phyloP scores from a whole-genome alignment of 2,113 vertebrate species.

The Progne subis region DNA sequence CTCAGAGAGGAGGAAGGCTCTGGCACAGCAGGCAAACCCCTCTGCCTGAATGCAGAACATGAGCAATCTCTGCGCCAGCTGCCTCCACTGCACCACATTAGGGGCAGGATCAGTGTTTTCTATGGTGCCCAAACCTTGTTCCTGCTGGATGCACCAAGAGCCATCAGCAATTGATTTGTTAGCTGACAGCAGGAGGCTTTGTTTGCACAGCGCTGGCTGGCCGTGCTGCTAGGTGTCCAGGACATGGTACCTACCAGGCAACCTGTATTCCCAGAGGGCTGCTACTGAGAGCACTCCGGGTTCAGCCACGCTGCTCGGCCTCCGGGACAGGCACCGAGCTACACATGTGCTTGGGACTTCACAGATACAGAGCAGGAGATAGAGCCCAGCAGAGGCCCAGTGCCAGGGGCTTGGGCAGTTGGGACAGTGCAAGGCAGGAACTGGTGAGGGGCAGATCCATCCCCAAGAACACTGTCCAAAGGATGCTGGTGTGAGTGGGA shows the following conservation, averaged over 20 bases:
- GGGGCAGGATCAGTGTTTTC: background rate
- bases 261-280: background rate
- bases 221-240: background rate
- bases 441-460: background rate
- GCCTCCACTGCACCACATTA: background rate
- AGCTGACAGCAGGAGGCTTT: constrained; percentile 30
- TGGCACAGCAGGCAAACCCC: rapidly evolving
- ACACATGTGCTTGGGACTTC: background rate
- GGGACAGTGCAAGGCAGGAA: rapidly evolving
- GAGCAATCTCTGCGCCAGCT: rapidly evolving
- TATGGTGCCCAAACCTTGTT: background rate
- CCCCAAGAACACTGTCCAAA: background rate
- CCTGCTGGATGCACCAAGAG: background rate
- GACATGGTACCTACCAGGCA: background rate
- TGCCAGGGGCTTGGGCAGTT: rapidly evolving
- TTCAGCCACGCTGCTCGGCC: rapidly evolving
- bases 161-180: background rate
- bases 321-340: rapidly evolving
- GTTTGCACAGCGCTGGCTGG: background rate
- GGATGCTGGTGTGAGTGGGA: background rate
- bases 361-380: background rate
- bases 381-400: background rate
- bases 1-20: background rate
- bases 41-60: rapidly evolving
- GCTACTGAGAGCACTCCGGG: rapidly evolving